These are phyloP conservation scores for Drosophila virilis DNA, from an alignment of 1,140 invertebrate genomes.

Conservation along the genomic window DNA sequence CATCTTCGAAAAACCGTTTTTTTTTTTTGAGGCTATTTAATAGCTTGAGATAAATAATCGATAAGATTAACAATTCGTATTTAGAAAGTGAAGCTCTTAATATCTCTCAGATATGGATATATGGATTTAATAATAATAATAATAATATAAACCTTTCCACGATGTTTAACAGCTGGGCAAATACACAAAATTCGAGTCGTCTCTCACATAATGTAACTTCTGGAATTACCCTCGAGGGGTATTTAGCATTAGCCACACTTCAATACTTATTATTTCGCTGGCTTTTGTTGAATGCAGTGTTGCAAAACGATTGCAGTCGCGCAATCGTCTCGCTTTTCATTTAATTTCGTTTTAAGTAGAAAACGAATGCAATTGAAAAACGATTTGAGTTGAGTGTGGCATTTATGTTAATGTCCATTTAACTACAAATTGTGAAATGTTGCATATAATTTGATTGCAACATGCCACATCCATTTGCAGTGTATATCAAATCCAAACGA, in stretches of 20 bases:
- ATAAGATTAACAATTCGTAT: too few species aligned
- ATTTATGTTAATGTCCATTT: constrained; percentile 43
- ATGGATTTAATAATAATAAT: too few species aligned
- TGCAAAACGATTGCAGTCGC: constrained; percentile 24
- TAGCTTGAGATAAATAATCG: too few species aligned
- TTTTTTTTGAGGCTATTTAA: too few species aligned
- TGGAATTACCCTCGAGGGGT: neutral
- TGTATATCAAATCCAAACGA: neutral
- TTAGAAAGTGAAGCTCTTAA: too few species aligned
- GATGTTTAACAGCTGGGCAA: too few species aligned
- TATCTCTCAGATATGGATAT: too few species aligned
- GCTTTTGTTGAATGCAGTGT: constrained; percentile 11
- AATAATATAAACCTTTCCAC: too few species aligned
- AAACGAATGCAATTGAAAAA: constrained; percentile 46
- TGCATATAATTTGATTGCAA: constrained; percentile 51
- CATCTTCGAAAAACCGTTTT: too few species aligned
- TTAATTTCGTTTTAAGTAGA: constrained; percentile 50
- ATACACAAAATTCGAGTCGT: too few species aligned
- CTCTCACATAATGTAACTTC: neutral
- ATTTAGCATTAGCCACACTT: neutral
- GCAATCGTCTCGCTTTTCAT: constrained; percentile 42
- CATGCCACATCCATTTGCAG: neutral
- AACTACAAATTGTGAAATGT: constrained; percentile 33
- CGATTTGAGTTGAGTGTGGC: constrained; percentile 23
- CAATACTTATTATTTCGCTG: neutral